Base-by-base conservation (phyloP, 1,140 invertebrate genomes). In the Cydia strobilella region DNA sequence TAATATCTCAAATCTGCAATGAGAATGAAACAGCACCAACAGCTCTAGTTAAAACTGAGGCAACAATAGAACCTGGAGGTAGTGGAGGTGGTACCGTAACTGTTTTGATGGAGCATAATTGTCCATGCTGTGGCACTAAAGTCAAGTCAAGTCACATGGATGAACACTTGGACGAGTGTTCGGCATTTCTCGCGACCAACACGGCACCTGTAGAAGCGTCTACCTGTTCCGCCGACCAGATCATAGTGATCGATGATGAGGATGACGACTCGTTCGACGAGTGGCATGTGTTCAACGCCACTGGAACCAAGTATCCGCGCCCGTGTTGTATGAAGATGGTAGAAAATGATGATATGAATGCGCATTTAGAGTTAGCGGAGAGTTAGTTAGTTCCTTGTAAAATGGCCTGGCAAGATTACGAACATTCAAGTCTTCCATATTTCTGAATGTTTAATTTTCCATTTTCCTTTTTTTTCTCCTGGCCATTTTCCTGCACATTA, bases 141-240 rank as follows among this genome's bases (percentile, higher is more conserved):
- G 89, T 96, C 48, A 79, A n/a, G n/a, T n/a, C 87, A 39, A 91
- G 86, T 39, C 76, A 91, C 1, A 89, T 96, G n/a, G 90, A 94
- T 81, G 90, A 94, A 72, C 95, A 96, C 93, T 89, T 96, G 39
- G 95, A 96, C 66, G 93, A 94, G 74, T 96, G 95, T 80, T 84
- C 95, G 51, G 78, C 82, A 0, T 90, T 91, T 88, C 88, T 75
- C 77, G 86, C 72, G 83, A 89, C 31, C 71, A 77, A 45, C 1
- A 86, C 82, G 27, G 82, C 82, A 75, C 84, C 85, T 25, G 77
- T 84, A 51, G 85, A 88, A 78, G 77, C 83, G 39, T 86, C 82
- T 18, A 83, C 80, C 1, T 86, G 82, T 76, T 83, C 77, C 75
- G 51, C 48, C 2, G 80, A 80, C 75, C 74, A 82, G 15, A 85